Evolutionary conservation across 2,888 invertebrate species (phyloP), one percentile per base, ranked within the genome.

Genomic region (Flexamia atlantica): DNA sequence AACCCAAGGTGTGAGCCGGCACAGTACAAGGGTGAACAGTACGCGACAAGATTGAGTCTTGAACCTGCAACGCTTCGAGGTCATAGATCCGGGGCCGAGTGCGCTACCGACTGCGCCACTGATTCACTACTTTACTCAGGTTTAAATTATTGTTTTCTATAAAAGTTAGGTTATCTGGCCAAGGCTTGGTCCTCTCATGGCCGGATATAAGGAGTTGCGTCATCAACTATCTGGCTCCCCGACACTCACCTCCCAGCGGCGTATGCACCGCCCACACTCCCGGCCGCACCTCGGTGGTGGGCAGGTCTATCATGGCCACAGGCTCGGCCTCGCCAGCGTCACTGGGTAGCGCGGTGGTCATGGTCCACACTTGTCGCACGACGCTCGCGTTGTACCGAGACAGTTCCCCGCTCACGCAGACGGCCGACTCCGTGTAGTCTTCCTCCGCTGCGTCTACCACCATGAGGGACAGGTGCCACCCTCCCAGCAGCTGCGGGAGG

Each of bases 171-270:
- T 32, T 76, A 80, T 82, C 17, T 5, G 76, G 14, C 60, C 40
- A 9, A 40, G 40, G 40, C 40, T 12, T 40, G 12, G 40, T 40
- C 40, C 40, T 9, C 5, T 40, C 7, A 40, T 5, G 40, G 40
- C 12, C 40, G 40, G 40, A 9, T 40, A 40, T 12, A 9, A 12
- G 5, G 12, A 40, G 40, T 40, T 40, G 40, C 40, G 40, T n/a
- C n/a, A n/a, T n/a, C n/a, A n/a, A n/a, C n/a, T n/a, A n/a, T n/a
- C n/a, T n/a, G n/a, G n/a, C n/a, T n/a, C n/a, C n/a, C n/a, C n/a
- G n/a, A n/a, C n/a, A n/a, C 80, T 83, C 84, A 87, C 88, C 87
- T 87, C 88, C 88, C 23, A 88, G 36, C 32, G 88, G 88, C 14
- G 87, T 87, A 32, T 86, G 86, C 14, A 88, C 87, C 10, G 86